A percentile compares a stretch with the other conserved stretches of the same genome.
Evolutionary conservation across 2,797 vertebrate genomes (phyloP).

Genomic region (Sebastes matsubarae): DNA sequence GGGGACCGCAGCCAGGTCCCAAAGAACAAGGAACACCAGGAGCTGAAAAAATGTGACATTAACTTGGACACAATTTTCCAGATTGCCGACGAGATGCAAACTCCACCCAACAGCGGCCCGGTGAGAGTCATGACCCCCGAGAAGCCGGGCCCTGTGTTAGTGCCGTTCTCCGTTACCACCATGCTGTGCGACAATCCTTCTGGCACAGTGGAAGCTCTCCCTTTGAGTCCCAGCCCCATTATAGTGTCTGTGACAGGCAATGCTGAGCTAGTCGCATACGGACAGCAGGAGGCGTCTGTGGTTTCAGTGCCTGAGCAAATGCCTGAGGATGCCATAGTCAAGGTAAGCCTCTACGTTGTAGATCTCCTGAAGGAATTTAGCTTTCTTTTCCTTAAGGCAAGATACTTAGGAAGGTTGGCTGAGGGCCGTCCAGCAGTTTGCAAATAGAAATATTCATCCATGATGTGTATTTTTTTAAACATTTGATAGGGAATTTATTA

Average conservation of each 20-base stretch:
- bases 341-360: constrained; percentile 37
- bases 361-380: not conserved
- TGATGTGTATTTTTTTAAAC: not conserved
- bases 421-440: not conserved
- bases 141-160: constrained; percentile 1
- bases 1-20: constrained; percentile 33
- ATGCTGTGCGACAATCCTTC: not conserved
- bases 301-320: constrained; percentile 33
- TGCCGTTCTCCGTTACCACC: not conserved
- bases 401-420: not conserved
- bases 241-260: constrained; percentile 45
- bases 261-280: not conserved
- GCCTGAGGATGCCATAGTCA: constrained; percentile 21
- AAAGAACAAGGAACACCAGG: constrained; percentile 63
- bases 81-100: constrained; percentile 82
- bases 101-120: constrained; percentile 62
- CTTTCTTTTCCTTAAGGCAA: not conserved
- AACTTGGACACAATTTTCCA: constrained; percentile 84
- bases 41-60: constrained; percentile 75
- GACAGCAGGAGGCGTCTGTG: constrained; percentile 48
- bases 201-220: not conserved
- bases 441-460: not conserved
- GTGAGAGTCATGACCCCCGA: constrained; percentile 79
- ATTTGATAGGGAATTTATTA: not conserved
- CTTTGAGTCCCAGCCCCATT: not conserved